Evolutionary conservation across 2,797 vertebrate genomes (phyloP), one percentile per base, ranked within the genome.

Genomic region (Mus minutoides): DNA sequence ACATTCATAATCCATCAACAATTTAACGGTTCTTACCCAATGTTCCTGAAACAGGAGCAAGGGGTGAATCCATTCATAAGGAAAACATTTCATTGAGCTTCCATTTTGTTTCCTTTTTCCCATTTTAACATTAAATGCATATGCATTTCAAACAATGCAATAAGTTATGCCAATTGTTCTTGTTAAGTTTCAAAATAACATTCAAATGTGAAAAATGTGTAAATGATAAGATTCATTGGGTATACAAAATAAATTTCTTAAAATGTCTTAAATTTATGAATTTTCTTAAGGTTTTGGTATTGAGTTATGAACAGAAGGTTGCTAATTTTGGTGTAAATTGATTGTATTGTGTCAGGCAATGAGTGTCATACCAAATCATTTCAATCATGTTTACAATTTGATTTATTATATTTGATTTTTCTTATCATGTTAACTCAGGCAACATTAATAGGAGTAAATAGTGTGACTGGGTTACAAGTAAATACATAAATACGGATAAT

Each of bases 331-430:
- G 0, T 26, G 17, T 90, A 52, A 13, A 16, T 64, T 29, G 58
- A n/a, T 6, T 79, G 58, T 22, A 16, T 60, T 43, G 31, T 11
- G 24, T 56, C 54, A 84, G 73, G 22, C 4, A 77, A 37, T 56
- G 43, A 71, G 10, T 58, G 56, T 71, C 21, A 37, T 13, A 26
- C 87, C 19, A 22, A 94, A 60, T 37, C 46, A 26, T 4, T 60
- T 94, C 78, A 9, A 0, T 54, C 19, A 3, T 67, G 52, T 62
- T 94, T 37, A n/a, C 77, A 43, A 9, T 58, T 69, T 86, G 60
- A 31, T 34, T 91, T 86, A 75, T 46, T 22, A 52, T 16, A 2
- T 88, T 5, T 96, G 4, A 3, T 78, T 94, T 94, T 95, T 84
- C 7, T 89, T 67, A 26, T 43, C 3, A 4, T 3, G 22, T 84